Evolutionary conservation across 2,113 vertebrate species (phyloP).

Genomic region (Rhegmatorhina hoffmannsi): DNA sequence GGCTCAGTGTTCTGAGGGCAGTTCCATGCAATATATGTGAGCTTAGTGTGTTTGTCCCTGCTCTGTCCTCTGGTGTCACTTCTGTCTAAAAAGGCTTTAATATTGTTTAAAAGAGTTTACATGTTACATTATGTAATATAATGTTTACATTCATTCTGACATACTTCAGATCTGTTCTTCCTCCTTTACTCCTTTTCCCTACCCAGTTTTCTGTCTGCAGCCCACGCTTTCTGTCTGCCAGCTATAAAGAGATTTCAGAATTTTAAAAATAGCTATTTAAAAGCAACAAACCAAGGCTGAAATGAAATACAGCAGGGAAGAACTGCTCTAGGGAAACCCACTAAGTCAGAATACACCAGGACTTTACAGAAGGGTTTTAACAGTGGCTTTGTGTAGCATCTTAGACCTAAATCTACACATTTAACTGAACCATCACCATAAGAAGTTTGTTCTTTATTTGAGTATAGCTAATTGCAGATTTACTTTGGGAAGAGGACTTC

Average conservation of each 20-base stretch:
- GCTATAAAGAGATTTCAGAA: constrained; percentile 20
- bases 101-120: neutral
- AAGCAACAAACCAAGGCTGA: constrained; percentile 28
- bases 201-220: constrained; percentile 4
- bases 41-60: neutral
- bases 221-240: constrained; percentile 40
- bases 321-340: constrained; percentile 2
- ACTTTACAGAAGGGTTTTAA: neutral
- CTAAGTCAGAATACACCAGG: neutral
- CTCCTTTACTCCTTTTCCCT: neutral
- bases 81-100: neutral
- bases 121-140: neutral
- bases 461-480: neutral
- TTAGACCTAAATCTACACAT: neutral
- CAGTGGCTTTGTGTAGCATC: neutral
- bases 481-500: neutral
- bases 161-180: neutral
- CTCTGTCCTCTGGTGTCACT: neutral
- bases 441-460: neutral
- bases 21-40: neutral
- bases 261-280: constrained; percentile 49
- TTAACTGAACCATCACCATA: neutral
- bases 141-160: neutral
- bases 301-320: constrained; percentile 7
- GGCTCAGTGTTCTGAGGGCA: neutral